A percentile compares a stretch with the other conserved stretches of the same genome.
These are phyloP conservation scores for Cordylochernes scorpioides DNA, from an alignment of 2,888 invertebrate species.

Conservation along the genomic window DNA sequence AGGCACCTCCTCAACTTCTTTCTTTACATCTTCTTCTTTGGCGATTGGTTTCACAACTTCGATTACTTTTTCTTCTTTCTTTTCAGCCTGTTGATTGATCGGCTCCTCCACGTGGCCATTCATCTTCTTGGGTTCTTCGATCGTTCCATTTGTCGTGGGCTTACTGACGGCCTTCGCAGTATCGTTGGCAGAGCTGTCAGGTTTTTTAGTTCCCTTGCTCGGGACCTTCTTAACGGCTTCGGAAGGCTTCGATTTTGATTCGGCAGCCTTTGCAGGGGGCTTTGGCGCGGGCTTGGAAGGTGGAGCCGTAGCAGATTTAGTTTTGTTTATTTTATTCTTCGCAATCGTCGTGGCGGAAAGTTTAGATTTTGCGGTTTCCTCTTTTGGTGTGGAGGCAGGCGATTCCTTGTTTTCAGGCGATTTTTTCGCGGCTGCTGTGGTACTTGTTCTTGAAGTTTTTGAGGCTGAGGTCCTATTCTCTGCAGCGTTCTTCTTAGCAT, in stretches of 20 bases:
- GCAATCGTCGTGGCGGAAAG: conserved; percentile 4
- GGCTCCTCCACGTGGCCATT: no score
- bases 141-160: no score
- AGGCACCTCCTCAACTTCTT: conserved; percentile 3
- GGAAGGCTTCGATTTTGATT: conserved; percentile 2
- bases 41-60: conserved; percentile 1
- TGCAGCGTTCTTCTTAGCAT: no score
- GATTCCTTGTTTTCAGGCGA: neutral
- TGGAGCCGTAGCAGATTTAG: conserved; percentile 6
- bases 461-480: conserved; percentile 3
- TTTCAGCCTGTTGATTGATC: conserved; percentile 21
- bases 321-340: conserved; percentile 8
- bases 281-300: conserved; percentile 8
- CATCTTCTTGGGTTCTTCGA: no score
- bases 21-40: conserved; percentile 3
- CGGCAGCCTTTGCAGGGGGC: conserved; percentile 2
- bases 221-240: no score
- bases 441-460: conserved; percentile 4
- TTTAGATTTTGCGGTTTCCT: conserved; percentile 4
- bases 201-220: no score
- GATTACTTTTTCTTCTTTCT: conserved; percentile 1
- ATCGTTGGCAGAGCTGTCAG: no score
- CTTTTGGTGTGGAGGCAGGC: conserved; percentile 2
- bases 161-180: no score
- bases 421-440: neutral